Evolutionary conservation across 2,888 invertebrate species (phyloP), one percentile per base, ranked within the genome.

Genomic region (Sacculina carcini): DNA sequence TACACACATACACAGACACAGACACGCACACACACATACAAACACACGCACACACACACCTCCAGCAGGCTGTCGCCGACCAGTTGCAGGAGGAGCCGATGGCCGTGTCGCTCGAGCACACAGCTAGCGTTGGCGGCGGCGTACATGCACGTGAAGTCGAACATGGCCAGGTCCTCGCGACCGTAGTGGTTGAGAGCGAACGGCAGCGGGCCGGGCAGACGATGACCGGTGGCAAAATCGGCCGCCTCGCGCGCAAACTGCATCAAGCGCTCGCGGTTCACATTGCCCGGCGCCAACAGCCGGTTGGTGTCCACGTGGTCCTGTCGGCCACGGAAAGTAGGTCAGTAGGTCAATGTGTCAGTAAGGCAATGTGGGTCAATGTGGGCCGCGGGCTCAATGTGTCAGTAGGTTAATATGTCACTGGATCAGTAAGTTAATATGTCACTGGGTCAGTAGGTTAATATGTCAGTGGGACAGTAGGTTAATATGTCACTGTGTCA

Each of bases 81-180:
- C 50, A 98, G 73, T 60, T 79, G 81, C 69, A 85, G 80, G 16
- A 96, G 69, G 5, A 96, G 69, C 40, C 78, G 76, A 57, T 82
- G 78, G 0, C 86, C 85, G 56, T 76, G 69, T 51, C 71, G 66
- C 60, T 77, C 80, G 14, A 84, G 65, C 21, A 90, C 78, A 61
- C 86, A 74, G 58, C 84, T 84, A 7, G 94, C 87, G 67, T 90
- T 87, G 66, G 92, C 90, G 0, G 96, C 89, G 0, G 89, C 86
- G 67, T 86, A 96, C 84, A 98, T 89, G 1, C 90, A 90, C 0
- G 98, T 98, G 65, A 98, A 98, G 68, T 98, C 98, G 66, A 98
- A 98, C 76, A 96, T 83, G 40, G 94, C 90, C 2, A 96, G 87
- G 66, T 98, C 96, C 0, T 92, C 86, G 64, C 89, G 86, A 1